Conservation (phyloP, 2,113 vertebrate species). For the Chitala chitala region DNA sequence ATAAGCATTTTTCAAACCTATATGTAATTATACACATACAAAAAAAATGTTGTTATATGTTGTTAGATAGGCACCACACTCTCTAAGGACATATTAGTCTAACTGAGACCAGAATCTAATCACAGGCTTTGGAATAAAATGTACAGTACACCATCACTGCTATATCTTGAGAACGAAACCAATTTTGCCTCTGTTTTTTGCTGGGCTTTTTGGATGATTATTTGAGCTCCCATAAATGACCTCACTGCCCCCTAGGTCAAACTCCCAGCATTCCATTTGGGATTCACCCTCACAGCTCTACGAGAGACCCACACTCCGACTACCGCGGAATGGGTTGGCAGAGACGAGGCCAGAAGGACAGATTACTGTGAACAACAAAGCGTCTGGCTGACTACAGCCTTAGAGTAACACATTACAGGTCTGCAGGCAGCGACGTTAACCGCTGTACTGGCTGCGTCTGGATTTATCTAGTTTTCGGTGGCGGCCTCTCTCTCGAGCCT, state of each 20-base stretch:
- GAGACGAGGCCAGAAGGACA: not conserved
- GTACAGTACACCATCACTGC: not conserved
- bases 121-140: constrained; percentile 17
- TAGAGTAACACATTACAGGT: not conserved
- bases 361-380: too few relatives aligned
- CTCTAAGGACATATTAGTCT: too few relatives aligned
- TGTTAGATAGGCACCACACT: too few relatives aligned
- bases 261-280: not conserved
- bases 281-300: not conserved
- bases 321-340: not conserved
- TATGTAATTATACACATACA: too few relatives aligned
- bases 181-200: too few relatives aligned
- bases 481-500: not conserved
- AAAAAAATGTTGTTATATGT: too few relatives aligned
- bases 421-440: not conserved
- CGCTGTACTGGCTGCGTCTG: constrained; percentile 21
- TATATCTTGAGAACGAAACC: not conserved
- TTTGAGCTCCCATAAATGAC: not conserved
- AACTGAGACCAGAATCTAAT: too few relatives aligned
- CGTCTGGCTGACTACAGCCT: not conserved
- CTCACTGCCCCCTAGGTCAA: not conserved
- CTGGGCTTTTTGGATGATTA: not conserved
- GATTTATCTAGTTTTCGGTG: constrained; percentile 27
- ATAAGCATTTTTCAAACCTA: too few relatives aligned
- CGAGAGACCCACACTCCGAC: not conserved